A percentile compares a stretch with the other conserved stretches of the same genome.
Evolutionary conservation across 2,797 vertebrate species (phyloP).

Genomic region (Microtus agrestis): DNA sequence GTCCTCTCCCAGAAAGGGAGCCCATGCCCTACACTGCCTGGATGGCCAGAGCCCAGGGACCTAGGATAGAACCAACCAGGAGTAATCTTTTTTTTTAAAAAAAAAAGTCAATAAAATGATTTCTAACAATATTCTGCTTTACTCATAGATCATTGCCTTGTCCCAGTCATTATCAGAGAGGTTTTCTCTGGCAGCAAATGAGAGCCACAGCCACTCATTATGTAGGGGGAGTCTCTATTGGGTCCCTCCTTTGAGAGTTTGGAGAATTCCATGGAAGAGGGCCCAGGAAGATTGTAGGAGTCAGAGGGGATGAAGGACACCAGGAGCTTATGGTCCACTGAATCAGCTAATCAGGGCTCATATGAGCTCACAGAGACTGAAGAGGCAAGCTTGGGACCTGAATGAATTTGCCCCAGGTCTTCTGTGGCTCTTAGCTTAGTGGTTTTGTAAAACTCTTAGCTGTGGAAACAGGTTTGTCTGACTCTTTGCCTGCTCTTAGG

Average conservation of each 20-base stretch:
- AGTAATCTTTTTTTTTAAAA: not conserved
- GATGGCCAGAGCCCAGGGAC: not conserved
- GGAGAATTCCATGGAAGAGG: not conserved
- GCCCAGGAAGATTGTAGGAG: not conserved
- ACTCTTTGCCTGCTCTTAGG: not conserved
- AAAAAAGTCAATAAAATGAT: not conserved
- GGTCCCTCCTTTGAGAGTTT: not conserved
- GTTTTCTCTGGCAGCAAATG: not conserved
- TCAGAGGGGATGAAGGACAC: not conserved
- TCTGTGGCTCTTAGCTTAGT: not conserved
- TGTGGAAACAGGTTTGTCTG: not conserved
- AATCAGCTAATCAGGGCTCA: not conserved
- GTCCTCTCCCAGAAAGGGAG: not conserved
- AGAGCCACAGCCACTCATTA: not conserved
- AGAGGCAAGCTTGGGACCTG: not conserved
- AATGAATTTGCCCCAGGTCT: not conserved
- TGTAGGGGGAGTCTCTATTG: not conserved
- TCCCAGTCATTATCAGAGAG: not conserved
- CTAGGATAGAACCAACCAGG: not conserved
- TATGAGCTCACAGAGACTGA: not conserved
- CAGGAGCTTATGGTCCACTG: not conserved
- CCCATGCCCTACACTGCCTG: not conserved
- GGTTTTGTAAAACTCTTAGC: not conserved
- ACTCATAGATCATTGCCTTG: not conserved
- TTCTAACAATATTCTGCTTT: not conserved